Percentiles rank a stretch among this genome's conserved stretches.
Conservation (phyloP, 2,888 invertebrate genomes). For the Thysanoteuthis rhombus region DNA sequence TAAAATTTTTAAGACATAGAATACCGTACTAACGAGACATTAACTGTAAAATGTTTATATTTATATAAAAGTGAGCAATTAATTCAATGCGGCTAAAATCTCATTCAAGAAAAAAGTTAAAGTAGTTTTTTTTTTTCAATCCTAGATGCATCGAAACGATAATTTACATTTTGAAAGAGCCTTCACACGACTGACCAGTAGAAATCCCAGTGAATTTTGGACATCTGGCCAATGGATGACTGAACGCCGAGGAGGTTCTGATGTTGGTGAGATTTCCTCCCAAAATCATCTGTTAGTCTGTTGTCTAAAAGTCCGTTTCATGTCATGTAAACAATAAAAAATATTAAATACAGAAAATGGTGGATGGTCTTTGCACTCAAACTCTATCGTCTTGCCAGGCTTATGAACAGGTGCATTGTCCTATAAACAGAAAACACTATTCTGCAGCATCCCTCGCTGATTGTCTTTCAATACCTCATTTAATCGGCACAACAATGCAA, state of each 20-base stretch:
- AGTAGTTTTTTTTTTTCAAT: not conserved
- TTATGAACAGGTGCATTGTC: too few species aligned
- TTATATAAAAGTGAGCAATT: not conserved
- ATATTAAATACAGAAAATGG: too few species aligned
- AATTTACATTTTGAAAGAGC: not conserved
- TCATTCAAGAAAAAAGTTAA: not conserved
- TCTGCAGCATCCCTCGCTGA: too few species aligned
- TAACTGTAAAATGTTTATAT: too few species aligned
- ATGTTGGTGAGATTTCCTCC: constrained; percentile 69
- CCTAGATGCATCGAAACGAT: not conserved
- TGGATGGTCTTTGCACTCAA: too few species aligned
- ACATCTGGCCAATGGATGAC: constrained; percentile 76
- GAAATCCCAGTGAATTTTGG: constrained; percentile 71
- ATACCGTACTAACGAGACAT: too few species aligned
- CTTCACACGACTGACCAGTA: constrained; percentile 51
- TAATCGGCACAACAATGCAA: too few species aligned
- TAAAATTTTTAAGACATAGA: too few species aligned
- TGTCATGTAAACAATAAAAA: too few species aligned
- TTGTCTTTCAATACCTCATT: too few species aligned
- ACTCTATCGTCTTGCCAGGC: too few species aligned
- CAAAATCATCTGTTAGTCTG: not conserved
- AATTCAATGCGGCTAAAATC: not conserved
- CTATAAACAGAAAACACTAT: too few species aligned
- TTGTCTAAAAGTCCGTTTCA: not conserved
- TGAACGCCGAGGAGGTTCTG: constrained; percentile 72